Conservation (phyloP, 2,888 invertebrate species). For the Dryocosmus kuriphilus region DNA sequence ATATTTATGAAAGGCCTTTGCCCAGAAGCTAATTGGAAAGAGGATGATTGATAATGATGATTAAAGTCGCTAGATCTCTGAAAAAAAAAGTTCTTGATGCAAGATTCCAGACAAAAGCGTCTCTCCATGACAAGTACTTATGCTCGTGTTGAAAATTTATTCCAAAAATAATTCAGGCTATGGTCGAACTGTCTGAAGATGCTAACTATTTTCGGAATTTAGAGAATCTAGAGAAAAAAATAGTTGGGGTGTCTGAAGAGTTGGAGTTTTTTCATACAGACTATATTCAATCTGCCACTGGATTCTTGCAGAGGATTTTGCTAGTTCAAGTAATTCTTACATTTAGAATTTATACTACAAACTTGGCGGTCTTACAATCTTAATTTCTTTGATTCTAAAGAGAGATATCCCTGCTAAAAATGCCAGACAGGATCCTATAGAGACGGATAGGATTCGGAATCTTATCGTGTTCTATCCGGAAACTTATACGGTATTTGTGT, state of each 20-base stretch:
- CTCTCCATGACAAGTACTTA: constrained; percentile 2
- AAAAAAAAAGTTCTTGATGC: not conserved
- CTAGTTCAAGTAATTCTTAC: too few relatives aligned
- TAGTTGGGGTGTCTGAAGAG: too few relatives aligned
- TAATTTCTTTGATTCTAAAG: too few relatives aligned
- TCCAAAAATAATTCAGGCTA: not conserved
- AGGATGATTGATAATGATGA: not conserved
- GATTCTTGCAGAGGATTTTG: not conserved
- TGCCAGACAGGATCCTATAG: too few relatives aligned
- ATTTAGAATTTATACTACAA: too few relatives aligned
- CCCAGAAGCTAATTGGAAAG: not conserved
- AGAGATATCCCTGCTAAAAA: too few relatives aligned
- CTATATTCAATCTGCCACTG: not conserved
- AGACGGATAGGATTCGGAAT: too few relatives aligned
- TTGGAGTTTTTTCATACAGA: not conserved
- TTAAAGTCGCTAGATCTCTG: not conserved
- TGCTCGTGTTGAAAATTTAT: not conserved
- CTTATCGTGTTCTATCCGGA: too few relatives aligned
- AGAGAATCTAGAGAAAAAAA: not conserved
- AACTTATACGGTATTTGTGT: too few relatives aligned
- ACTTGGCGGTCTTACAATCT: too few relatives aligned
- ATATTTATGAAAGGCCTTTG: not conserved
- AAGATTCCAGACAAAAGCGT: not conserved
- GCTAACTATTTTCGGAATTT: not conserved
- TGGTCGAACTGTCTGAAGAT: not conserved